Base-by-base conservation (phyloP, 2,797 vertebrate genomes). In the Chelon auratus region DNA sequence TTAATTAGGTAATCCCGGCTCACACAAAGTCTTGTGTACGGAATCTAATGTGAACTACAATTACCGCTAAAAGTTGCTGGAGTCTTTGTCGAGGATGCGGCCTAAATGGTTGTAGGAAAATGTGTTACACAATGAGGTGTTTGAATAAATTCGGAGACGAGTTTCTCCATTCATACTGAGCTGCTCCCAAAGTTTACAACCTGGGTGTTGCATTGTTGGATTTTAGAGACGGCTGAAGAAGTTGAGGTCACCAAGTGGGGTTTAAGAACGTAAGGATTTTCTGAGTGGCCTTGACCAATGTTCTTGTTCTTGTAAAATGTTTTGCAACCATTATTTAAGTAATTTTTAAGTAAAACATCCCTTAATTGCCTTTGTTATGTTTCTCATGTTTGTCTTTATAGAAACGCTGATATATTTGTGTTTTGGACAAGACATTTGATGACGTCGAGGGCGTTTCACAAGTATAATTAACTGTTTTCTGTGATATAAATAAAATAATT, bases 1-100 rank as follows among this genome's bases (percentile, higher is more conserved):
- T 93, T 93, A 93, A 95, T 94, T 91, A 93, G 87, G 81, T 91
- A 92, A 91, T 90, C 86, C 86, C 71, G 37, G 22, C 83, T 84
- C 67, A 72, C 42, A 64, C 73, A 87, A 89, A 88, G 82, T 85
- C 85, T 61, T 80, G 64, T 75, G 80, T 83, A 78, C 72, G 72
- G 80, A 80, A 81, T 81, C 75, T 81, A 83, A 87, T 78, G 77
- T 75, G 78, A 87, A 78, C 83, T 78, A 77, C 77, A 84, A 85
- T 81, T 80, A 86, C 78, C 58, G 84, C 58, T 80, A 63, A 83
- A 91, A 90, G 67, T 89, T 83, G 53, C 61, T 50, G 15, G 85
- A 84, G 74, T 83, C 73, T 60, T 64, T 53, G 62, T 88, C 63
- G 69, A 70, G 72, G 73, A 69, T 62, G 71, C 10, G 54, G 22